Base-by-base conservation (phyloP, 2,113 vertebrate species). In the Tinamus guttatus region DNA sequence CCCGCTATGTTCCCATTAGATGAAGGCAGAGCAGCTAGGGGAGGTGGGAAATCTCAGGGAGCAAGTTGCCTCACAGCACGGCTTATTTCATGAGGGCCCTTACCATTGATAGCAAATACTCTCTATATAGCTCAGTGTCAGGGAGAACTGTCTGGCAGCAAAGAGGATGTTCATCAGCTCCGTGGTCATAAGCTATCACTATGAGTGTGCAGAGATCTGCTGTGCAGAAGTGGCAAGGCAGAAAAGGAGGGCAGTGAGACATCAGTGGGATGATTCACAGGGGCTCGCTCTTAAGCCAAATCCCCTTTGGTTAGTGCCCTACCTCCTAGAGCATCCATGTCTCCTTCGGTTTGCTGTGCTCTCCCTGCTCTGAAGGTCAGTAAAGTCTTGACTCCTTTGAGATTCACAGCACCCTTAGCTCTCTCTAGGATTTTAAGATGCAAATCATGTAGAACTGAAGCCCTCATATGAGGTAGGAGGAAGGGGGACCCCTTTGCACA, bases 251-350 rank as follows among this genome's bases (percentile, higher is more conserved):
- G 49, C 30, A 58, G n/a, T 20, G 52, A 60, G 62, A 54, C 45
- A 68, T 8, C 21, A 63, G 21, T 13, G 32, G n/a, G 56, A 7
- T 16, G 17, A 56, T 49, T 89, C 77, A 49, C 27, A 90, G 70
- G 19, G 40, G 30, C 11, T 62, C 28, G 13, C 5, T 80, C 38
- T 40, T 65, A 73, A 76, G 34, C 38, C 65, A 43, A 30, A 49
- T 85, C 63, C 90, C 62, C 32, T 47, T 82, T 52, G 87, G 43
- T 43, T 82, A 24, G 8, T n/a, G 40, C 27, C 59, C 12, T n/a
- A 45, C 21, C 8, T 63, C n/a, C 40, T 62, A 70, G 21, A 62
- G 21, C 24, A 63, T 9, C 0, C 0, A 12, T 73, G 73, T 32
- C 79, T 5, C 22, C 11, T 76, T 68, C n/a, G 22, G 25, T 38